Base-by-base conservation (phyloP, 2,888 invertebrate genomes). In the Nomada goodeniana region DNA sequence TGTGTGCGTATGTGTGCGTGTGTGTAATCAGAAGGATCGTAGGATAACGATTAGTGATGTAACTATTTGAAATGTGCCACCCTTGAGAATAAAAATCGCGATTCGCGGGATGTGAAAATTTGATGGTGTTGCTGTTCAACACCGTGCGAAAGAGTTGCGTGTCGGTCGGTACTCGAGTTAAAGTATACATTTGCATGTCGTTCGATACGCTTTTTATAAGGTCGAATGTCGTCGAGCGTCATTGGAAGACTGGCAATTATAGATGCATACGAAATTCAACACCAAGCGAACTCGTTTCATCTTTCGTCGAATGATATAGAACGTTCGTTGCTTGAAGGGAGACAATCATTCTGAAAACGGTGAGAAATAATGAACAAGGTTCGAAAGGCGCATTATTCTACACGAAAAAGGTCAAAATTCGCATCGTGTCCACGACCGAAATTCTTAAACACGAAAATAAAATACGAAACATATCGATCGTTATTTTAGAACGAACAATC, bases 1-100 rank as follows among this genome's bases (percentile, higher is more conserved):
- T 7, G 80, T 47, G 26, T 26, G 26, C 2, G 2, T 26, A 2
- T 2, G 26, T 26, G 26, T 1, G 80, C 36, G 36, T 36, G 7
- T 36, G 36, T 7, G 80, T 47, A 76, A 67, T 65, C 50, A 61
- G 36, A 50, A 23, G 65, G 53, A 70, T 50, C 70, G 29, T 53
- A 11, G 20, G 70, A 53, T 50, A 36, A 65, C 36, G 70, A 76
- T 67, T 50, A 59, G 36, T 11, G 29, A 59, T 63, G 11, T n/a
- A 29, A 23, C 42, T 50, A 75, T 69, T 52, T 15, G 47, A 47
- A 47, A 47, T 79, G 78, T 79, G 78, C 74, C 78, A 79, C 78
- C 68, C 36, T 11, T 42, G 44, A 20, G 42, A 29, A 23, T 50
- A 26, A 52, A 20, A n/a, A 55, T 23, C 29, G 13, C 52, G 59